Evolutionary conservation across 2,888 invertebrate species (phyloP), one percentile per base, ranked within the genome.

Genomic region (Heliconius sara): DNA sequence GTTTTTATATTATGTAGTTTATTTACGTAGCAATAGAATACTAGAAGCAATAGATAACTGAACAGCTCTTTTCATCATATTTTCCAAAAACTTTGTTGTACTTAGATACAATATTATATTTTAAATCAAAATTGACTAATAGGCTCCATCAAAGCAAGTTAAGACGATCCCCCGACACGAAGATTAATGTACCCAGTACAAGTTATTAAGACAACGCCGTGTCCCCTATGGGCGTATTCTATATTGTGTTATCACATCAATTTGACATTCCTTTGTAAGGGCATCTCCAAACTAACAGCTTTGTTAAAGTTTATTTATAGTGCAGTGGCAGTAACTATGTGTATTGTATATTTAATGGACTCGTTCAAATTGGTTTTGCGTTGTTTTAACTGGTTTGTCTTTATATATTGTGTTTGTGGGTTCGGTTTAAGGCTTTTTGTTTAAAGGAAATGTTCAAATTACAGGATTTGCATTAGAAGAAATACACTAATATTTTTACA

Each of bases 131-230:
- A 73, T 57, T 73, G 60, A 60, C 34, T 73, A 73, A 72, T 30
- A 73, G 57, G n/a, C 3, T 34, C 57, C 57, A 57, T 65, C 75
- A 75, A 47, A 65, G 19, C 74, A 34, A 25, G 27, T 30, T 75
- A 65, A 66, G 75, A 57, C 73, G 30, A 75, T 75, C 75, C 75
- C 75, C 65, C 30, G 75, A 75, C 75, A 65, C 47, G 43, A 71
- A 81, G 80, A 82, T 82, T 81, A 84, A 83, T 82, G 79, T 78
- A 80, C 77, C 74, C 76, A 77, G 72, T 77, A 78, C 79, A 74
- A 81, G 81, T 84, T 81, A 83, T 79, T 60, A 77, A 63, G 72
- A 72, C 76, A 77, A 72, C 77, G 74, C 79, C 77, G 73, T 78
- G 73, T 73, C 74, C 81, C 81, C 82, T 74, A 76, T 77, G 76